These are phyloP conservation scores for Dynastes grantii DNA, from an alignment of 2,888 invertebrate genomes.

Conservation along the genomic window DNA sequence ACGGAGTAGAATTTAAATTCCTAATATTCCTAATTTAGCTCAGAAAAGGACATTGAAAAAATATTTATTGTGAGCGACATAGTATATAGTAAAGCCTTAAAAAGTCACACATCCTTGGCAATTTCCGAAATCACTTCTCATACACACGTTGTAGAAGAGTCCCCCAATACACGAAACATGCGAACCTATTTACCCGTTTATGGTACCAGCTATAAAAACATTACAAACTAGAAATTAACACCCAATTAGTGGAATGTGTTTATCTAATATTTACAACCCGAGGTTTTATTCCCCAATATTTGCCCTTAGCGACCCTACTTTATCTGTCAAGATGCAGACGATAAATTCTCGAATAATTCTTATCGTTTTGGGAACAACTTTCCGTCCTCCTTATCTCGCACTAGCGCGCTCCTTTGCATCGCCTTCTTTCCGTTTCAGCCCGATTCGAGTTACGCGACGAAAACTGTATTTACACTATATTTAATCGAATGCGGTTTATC, in stretches of 20 bases:
- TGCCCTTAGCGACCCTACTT: conserved; percentile 51
- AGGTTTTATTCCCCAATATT: conserved; percentile 50
- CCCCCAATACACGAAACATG: background rate
- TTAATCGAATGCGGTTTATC: conserved; percentile 13
- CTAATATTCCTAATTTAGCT: no score
- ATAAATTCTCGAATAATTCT: conserved; percentile 49
- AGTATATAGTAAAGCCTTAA: background rate
- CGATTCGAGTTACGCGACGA: conserved; percentile 14
- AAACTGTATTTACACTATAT: conserved; percentile 35
- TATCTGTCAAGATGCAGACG: conserved; percentile 52
- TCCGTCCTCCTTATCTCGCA: conserved; percentile 26
- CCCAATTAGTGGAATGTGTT: conserved; percentile 54
- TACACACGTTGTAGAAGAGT: background rate
- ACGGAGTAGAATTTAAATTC: no score
- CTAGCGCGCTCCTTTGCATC: conserved; percentile 24
- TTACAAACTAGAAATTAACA: conserved; percentile 54
- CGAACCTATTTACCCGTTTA: conserved; percentile 44
- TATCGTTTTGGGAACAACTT: conserved; percentile 44
- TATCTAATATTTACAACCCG: conserved; percentile 53
- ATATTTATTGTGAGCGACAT: no score
- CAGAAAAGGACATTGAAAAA: no score
- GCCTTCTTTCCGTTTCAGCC: background rate
- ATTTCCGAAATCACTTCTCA: conserved; percentile 28
- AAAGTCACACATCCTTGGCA: conserved; percentile 41
- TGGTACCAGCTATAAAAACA: conserved; percentile 50